Base-by-base conservation (phyloP, 2,888 invertebrate genomes). In the Eupithecia tripunctaria region DNA sequence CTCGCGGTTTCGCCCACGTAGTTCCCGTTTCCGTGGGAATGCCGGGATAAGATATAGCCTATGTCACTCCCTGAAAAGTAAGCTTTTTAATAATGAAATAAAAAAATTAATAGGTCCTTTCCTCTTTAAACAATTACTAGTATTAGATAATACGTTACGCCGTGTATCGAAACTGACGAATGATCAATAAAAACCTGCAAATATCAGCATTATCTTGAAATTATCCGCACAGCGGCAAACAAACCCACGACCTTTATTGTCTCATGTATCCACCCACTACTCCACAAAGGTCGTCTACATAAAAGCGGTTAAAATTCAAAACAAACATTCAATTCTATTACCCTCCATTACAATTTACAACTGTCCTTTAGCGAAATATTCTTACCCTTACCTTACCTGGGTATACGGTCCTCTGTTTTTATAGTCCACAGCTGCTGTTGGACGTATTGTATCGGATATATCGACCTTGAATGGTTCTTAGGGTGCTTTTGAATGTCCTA, bases 181-280 rank as follows among this genome's bases (percentile, higher is more conserved):
- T 29, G 29, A 29, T 29, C 2, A 29, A 6, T 32, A 32, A 32
- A 32, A 32, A 32, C 32, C 32, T 32, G 32, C 5, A 1, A 32
- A 32, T 32, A 32, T 32, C 32, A 32, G 32, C 32, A 32, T 32
- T 32, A 32, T 32, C 32, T 6, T 32, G 32, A 32, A 32, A 6
- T 32, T 32, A 32, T 32, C 32, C 32, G n/a, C 32, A 6, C 32
- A 41, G 8, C 47, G n/a, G 47, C n/a, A 21, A 47, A 41, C 21
- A 47, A 47, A 47, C 47, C 47, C n/a, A 47, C 47, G 47, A n/a
- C 47, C n/a, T 47, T 47, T 47, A 21, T 47, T 47, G 47, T 47
- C 47, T 47, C 8, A n/a, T 18, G 18, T 18, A 18, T 21, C 21
- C 51, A 21, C 51, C 51, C 21, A 51, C 51, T 51, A 51, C 21